Conservation (phyloP, 2,113 vertebrate species). For the Dolichallabes microphthalmus region DNA sequence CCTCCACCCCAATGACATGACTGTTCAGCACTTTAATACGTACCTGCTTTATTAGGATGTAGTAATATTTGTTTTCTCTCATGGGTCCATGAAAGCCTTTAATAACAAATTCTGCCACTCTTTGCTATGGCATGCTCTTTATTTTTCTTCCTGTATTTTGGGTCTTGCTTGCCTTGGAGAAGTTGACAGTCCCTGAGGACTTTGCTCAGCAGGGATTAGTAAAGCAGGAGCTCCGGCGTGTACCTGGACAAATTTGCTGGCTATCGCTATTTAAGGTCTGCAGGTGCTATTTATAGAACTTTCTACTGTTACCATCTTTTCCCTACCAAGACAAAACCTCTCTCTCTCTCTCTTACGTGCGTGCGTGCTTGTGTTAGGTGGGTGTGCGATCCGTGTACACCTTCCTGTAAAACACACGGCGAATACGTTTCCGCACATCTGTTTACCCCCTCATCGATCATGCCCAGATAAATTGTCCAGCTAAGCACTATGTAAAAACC, state of each 20-base stretch:
- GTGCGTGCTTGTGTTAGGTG: slow-evolving; percentile 26
- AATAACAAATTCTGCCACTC: slow-evolving; percentile 35
- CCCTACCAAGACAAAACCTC: slow-evolving; percentile 44
- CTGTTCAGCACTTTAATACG: slow-evolving; percentile 1
- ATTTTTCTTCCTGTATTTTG: slow-evolving; percentile 60
- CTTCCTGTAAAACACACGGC: slow-evolving; percentile 44
- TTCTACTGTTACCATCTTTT: slow-evolving; percentile 67
- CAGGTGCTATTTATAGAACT: slow-evolving; percentile 71
- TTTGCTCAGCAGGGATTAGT: slow-evolving; percentile 44
- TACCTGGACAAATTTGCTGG: slow-evolving; percentile 65
- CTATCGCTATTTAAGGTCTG: slow-evolving; percentile 68
- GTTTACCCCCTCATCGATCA: slow-evolving; percentile 53
- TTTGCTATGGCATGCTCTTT: slow-evolving; percentile 60
- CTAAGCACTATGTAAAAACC: slow-evolving; percentile 32
- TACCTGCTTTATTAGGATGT: slow-evolving; percentile 7
- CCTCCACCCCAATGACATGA: background rate
- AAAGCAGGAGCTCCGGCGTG: slow-evolving; percentile 47
- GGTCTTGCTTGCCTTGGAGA: slow-evolving; percentile 51
- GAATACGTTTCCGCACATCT: slow-evolving; percentile 52
- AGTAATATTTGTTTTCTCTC: slow-evolving; percentile 14
- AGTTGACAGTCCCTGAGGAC: slow-evolving; percentile 63
- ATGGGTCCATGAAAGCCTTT: background rate
- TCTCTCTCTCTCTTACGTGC: slow-evolving; percentile 21
- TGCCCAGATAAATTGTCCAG: slow-evolving; percentile 38
- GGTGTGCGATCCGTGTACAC: slow-evolving; percentile 7